phyloP scores from a whole-genome alignment of 1,140 invertebrate species.

The Conopomorpha cramerella region DNA sequence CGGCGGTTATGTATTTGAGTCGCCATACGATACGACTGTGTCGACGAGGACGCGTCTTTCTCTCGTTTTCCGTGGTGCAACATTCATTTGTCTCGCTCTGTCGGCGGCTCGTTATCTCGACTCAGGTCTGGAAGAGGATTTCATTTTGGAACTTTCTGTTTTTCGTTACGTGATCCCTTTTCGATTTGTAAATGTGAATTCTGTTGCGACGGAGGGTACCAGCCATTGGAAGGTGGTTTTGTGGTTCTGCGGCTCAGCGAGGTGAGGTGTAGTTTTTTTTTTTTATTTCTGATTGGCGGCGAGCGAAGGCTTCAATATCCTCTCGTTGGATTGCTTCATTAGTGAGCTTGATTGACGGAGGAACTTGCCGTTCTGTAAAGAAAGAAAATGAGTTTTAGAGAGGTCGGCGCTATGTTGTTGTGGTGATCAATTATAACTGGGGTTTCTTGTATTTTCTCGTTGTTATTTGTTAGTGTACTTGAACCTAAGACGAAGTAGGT shows the following conservation, averaged over 20 bases:
- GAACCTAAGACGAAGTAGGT: no score
- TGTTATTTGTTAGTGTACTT: no score
- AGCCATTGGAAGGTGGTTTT: constrained; percentile 39
- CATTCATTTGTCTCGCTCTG: constrained; percentile 43
- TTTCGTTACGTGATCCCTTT: constrained; percentile 26
- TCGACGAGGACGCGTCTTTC: constrained; percentile 37
- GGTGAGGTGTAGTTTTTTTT: constrained; percentile 16
- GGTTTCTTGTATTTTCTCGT: no score
- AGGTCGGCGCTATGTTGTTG: no score
- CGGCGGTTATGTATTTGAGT: constrained; percentile 44
- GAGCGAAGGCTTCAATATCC: constrained; percentile 47
- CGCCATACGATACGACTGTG: constrained; percentile 52
- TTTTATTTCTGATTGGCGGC: constrained; percentile 39
- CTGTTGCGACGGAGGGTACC: constrained; percentile 29
- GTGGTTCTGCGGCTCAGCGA: constrained; percentile 12
- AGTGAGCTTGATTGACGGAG: constrained; percentile 34
- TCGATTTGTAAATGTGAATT: no score
- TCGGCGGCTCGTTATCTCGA: no score
- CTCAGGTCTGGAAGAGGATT: constrained; percentile 41
- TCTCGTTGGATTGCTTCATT: constrained; percentile 52
- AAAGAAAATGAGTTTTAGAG: no score
- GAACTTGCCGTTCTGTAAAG: constrained; percentile 44
- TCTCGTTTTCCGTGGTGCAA: constrained; percentile 29
- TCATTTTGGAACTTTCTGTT: constrained; percentile 32
- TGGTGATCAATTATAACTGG: no score